Conservation (phyloP, 2,797 vertebrate genomes). For the Acanthis flammea region DNA sequence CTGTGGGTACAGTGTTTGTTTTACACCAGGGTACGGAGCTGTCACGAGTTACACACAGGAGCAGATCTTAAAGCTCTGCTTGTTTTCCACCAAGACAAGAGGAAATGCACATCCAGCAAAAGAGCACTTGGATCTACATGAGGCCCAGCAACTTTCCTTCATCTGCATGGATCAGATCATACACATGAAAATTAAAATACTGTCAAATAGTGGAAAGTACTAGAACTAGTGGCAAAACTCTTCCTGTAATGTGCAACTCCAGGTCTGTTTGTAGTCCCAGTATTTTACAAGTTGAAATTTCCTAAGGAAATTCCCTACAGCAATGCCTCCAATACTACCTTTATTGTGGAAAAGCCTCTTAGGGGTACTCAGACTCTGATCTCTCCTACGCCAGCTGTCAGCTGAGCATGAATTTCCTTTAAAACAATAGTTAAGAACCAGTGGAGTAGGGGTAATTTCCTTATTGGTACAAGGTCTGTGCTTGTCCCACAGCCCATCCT, state of each 20-base stretch:
- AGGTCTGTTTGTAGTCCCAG: rapidly evolving
- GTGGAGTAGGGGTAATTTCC: background rate
- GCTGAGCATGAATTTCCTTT: background rate
- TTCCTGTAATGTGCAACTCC: background rate
- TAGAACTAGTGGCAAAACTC: background rate
- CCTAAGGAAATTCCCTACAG: background rate
- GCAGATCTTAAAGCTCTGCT: background rate
- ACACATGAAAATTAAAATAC: background rate
- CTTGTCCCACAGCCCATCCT: background rate
- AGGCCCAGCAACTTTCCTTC: background rate
- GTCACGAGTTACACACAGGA: background rate
- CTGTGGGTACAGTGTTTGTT: rapidly evolving
- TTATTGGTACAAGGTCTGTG: background rate
- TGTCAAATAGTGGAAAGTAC: background rate
- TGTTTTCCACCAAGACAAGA: background rate
- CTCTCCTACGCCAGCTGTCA: background rate
- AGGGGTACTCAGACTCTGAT: background rate
- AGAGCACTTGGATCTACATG: background rate
- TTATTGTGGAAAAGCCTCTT: background rate
- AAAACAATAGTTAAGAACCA: background rate
- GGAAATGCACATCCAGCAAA: background rate
- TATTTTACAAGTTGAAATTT: background rate
- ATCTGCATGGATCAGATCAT: background rate
- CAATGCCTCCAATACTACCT: background rate
- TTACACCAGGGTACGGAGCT: background rate